Percentiles rank a stretch among this genome's conserved stretches.
These are phyloP conservation scores for Bovichtus diacanthus DNA, from an alignment of 2,797 vertebrate species.

Conservation along the genomic window DNA sequence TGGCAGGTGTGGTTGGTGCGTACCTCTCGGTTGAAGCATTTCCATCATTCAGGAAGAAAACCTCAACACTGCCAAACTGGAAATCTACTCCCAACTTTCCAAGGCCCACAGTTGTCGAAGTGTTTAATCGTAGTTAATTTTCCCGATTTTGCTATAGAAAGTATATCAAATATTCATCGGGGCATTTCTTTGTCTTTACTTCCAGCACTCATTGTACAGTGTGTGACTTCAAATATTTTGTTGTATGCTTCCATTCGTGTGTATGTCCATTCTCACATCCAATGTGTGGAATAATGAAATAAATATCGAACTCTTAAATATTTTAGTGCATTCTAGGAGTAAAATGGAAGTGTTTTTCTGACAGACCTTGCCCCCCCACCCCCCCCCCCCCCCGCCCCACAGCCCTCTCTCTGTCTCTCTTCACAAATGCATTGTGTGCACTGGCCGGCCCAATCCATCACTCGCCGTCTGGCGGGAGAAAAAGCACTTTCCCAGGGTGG, in stretches of 20 bases:
- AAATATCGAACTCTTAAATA: constrained; percentile 83
- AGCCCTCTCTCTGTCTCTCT: constrained; percentile 31
- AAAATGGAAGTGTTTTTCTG: constrained; percentile 87
- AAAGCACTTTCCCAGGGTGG: constrained; percentile 86
- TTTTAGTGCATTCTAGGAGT: constrained; percentile 84
- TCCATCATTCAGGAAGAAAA: constrained; percentile 74
- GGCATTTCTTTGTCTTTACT: constrained; percentile 41
- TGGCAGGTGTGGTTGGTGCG: constrained; percentile 75
- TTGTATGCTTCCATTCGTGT: constrained; percentile 68
- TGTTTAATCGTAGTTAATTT: constrained; percentile 62
- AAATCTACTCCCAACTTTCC: constrained; percentile 51
- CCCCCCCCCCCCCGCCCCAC: no score
- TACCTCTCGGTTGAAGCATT: constrained; percentile 61
- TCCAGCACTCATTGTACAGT: background rate
- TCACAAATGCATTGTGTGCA: constrained; percentile 86
- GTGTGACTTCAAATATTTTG: constrained; percentile 68
- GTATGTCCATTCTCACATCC: constrained; percentile 76
- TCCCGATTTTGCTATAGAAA: constrained; percentile 6
- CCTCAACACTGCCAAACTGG: constrained; percentile 29
- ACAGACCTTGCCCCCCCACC: constrained; percentile 68
- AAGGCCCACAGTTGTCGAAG: constrained; percentile 35
- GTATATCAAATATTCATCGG: constrained; percentile 43
- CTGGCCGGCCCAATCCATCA: constrained; percentile 84
- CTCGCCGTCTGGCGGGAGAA: constrained; percentile 80
- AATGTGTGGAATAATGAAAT: constrained; percentile 80